Evolutionary conservation across 1,140 invertebrate genomes (phyloP).

Genomic region (Nomia melanderi): DNA sequence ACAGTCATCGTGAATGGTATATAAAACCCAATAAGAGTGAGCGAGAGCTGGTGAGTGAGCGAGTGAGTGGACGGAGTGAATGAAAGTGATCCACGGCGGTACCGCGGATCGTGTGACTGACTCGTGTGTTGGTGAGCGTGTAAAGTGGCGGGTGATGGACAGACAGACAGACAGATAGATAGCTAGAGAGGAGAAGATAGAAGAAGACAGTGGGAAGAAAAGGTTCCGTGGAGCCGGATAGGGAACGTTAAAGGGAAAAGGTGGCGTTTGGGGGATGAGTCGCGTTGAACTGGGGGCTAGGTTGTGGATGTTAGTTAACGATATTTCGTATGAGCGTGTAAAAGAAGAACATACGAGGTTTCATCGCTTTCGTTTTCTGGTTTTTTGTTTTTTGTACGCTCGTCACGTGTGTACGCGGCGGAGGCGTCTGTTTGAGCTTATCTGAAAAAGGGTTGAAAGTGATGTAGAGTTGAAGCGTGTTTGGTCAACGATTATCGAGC

Average conservation of each 20-base stretch:
- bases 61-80: conserved; percentile 61
- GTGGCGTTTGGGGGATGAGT: not conserved
- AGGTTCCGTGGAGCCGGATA: conserved; percentile 22
- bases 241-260: not conserved
- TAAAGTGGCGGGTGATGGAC: conserved; percentile 65
- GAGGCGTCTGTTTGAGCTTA: conserved; percentile 56
- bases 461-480: conserved; percentile 57
- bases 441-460: conserved; percentile 61
- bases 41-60: conserved; percentile 59
- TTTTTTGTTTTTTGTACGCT: conserved; percentile 46
- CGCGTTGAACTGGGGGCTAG: conserved; percentile 19
- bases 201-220: conserved; percentile 48
- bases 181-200: conserved; percentile 56
- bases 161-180: conserved; percentile 65
- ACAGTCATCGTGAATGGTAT: conserved; percentile 53
- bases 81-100: conserved; percentile 53
- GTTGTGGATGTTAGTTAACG: conserved; percentile 35
- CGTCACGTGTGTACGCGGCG: conserved; percentile 50
- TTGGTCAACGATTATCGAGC: conserved; percentile 53
- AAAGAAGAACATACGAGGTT: conserved; percentile 51
- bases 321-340: conserved; percentile 65
- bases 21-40: conserved; percentile 58
- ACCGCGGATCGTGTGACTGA: conserved; percentile 60
- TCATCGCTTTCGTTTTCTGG: conserved; percentile 11
- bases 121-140: conserved; percentile 58